A percentile compares a stretch with the other conserved stretches of the same genome.
phyloP scores from a whole-genome alignment of 2,113 vertebrate species.

The Lagopus leucura region DNA sequence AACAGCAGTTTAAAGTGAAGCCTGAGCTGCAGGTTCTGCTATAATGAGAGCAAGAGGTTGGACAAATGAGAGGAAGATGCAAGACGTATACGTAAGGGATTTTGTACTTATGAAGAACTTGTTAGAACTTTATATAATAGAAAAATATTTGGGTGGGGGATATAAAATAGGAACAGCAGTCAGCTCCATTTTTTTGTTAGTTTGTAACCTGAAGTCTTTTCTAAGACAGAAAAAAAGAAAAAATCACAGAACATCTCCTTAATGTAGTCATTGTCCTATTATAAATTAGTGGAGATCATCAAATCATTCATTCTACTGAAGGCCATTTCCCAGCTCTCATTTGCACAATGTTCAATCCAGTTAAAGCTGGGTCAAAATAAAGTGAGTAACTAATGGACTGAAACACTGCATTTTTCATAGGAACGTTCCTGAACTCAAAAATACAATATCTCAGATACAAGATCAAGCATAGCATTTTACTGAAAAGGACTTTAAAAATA shows the following conservation, averaged over 20 bases:
- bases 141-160: neutral
- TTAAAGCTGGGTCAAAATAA: constrained; percentile 57
- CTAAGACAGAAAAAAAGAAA: constrained; percentile 47
- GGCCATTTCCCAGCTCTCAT: constrained; percentile 65
- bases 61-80: neutral
- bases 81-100: neutral
- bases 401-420: constrained; percentile 21
- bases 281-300: constrained; percentile 61
- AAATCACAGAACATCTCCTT: neutral
- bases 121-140: neutral
- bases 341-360: constrained; percentile 59
- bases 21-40: constrained; percentile 32
- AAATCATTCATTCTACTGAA: constrained; percentile 64
- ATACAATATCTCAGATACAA: neutral
- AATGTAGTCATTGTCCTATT: constrained; percentile 56
- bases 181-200: neutral
- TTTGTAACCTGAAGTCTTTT: constrained; percentile 21
- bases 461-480: constrained; percentile 28
- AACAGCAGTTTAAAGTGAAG: constrained; percentile 22
- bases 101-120: neutral
- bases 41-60: constrained; percentile 43
- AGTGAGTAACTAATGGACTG: constrained; percentile 64
- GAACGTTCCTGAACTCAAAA: constrained; percentile 26
- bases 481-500: neutral
- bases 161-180: neutral